These are phyloP conservation scores for Uloborus diversus DNA, from an alignment of 1,140 invertebrate species.

Conservation along the genomic window DNA sequence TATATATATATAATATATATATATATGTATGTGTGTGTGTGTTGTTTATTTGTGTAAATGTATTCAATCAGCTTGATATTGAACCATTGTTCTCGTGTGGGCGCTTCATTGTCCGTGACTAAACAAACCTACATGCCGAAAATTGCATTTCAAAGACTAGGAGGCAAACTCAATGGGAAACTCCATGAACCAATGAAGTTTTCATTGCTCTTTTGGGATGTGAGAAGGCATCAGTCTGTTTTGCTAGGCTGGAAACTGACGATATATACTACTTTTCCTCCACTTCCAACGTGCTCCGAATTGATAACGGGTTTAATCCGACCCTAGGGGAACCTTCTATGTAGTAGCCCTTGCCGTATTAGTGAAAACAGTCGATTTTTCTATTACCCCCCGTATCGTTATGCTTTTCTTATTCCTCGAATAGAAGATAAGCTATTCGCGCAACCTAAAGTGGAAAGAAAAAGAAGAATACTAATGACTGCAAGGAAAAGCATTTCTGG, in stretches of 20 bases:
- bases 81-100: too few relatives aligned
- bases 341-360: slow-evolving; percentile 24
- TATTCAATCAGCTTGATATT: too few relatives aligned
- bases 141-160: slow-evolving; percentile 34
- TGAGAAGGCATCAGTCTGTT: slow-evolving; percentile 38
- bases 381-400: neutral
- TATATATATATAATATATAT: too few relatives aligned
- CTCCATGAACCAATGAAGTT: slow-evolving; percentile 37
- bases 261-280: slow-evolving; percentile 43
- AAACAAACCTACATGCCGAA: slow-evolving; percentile 34
- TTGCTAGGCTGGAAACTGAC: slow-evolving; percentile 44
- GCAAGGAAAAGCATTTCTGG: too few relatives aligned
- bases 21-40: too few relatives aligned
- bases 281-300: slow-evolving; percentile 41
- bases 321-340: slow-evolving; percentile 30
- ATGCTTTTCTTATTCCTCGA: slow-evolving; percentile 28
- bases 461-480: too few relatives aligned
- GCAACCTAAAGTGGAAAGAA: slow-evolving; percentile 4
- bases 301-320: slow-evolving; percentile 50
- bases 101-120: slow-evolving; percentile 50
- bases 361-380: slow-evolving; percentile 47
- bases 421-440: slow-evolving; percentile 27
- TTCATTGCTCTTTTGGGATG: slow-evolving; percentile 47
- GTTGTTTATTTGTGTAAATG: too few relatives aligned
- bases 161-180: slow-evolving; percentile 18